Percentiles rank a stretch among this genome's conserved stretches.
Conservation (phyloP, 2,888 invertebrate genomes). For the Aproaerema taeniolella region DNA sequence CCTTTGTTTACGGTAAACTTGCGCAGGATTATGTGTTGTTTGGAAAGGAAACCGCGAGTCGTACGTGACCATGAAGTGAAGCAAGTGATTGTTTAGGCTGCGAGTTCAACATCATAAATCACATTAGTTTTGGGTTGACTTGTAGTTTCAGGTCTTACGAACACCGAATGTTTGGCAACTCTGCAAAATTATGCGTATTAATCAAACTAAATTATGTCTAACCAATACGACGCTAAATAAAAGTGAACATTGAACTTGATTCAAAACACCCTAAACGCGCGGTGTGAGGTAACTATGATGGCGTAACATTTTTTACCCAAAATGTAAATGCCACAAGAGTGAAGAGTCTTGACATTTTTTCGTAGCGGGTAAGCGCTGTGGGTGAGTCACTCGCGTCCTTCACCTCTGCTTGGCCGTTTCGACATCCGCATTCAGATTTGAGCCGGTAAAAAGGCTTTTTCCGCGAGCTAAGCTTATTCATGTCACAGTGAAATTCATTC, state of each 20-base stretch:
- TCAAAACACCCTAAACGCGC: no score
- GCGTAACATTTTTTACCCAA: neutral
- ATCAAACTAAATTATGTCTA: no score
- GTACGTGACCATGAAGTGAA: constrained; percentile 19
- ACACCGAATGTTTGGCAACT: no score
- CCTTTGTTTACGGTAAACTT: constrained; percentile 27
- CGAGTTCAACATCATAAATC: constrained; percentile 5
- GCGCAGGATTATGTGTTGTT: constrained; percentile 12
- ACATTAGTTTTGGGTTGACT: neutral
- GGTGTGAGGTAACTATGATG: constrained; percentile 1
- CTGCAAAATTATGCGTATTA: no score
- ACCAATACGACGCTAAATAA: no score
- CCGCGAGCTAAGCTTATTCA: constrained; percentile 31
- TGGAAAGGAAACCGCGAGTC: constrained; percentile 8
- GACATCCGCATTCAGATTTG: constrained; percentile 59
- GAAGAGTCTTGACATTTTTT: constrained; percentile 39
- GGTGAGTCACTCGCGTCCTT: constrained; percentile 67
- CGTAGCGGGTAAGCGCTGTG: constrained; percentile 36
- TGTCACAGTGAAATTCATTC: constrained; percentile 48
- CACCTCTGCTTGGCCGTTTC: constrained; percentile 48
- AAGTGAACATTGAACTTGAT: no score
- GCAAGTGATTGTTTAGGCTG: constrained; percentile 14
- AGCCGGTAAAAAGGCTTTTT: constrained; percentile 37
- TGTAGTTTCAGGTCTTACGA: no score
- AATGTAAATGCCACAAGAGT: neutral